Evolutionary conservation across 2,113 vertebrate species (phyloP), one percentile per base, ranked within the genome.

Genomic region (Mystacornis crossleyi): DNA sequence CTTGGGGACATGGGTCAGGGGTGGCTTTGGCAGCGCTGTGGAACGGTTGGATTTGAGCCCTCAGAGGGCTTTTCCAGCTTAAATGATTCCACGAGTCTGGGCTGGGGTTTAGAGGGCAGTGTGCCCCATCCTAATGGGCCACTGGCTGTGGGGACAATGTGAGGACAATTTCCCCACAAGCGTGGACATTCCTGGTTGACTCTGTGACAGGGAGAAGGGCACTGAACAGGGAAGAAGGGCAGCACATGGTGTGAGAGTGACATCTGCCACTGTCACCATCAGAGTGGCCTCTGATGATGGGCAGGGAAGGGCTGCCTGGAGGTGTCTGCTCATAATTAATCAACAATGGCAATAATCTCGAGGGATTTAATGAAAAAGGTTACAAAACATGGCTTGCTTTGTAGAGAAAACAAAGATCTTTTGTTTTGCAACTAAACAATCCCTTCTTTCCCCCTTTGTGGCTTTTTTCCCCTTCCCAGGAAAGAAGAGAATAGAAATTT

Each of bases 351-450:
- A 53, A 33, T 26, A 47, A 91, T 71, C 40, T 62, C 42, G 53
- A 66, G 47, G 62, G 92, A 38, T 94, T 96, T 82, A 4, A 45
- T 53, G 50, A 14, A 28, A 67, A 90, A 60, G 57, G 66, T 57
- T 77, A 60, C 50, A 36, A 81, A 91, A 91, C 42, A 33, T 11
- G 7, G 62, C 48, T 86, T 47, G 28, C 42, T 95, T 55, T 57
- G 42, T 40, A 70, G n/a, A 51, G 57, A 28, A 89, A 97, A 96
- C 54, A 95, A 65, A 93, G 58, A 81, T 60, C 50, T 85, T 85
- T 48, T 91, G 18, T 95, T 81, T 66, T 36, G 36, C 82, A 85
- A 45, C 58, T 40, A 20, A 7, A 65, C 78, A 86, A 96, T 57
- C 57, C 77, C 20, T 83, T 47, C 15, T 14, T 6, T 14, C 21